These are phyloP conservation scores for Clavelina lepadiformis DNA, from an alignment of 23 tunicate species.

Conservation along the genomic window DNA sequence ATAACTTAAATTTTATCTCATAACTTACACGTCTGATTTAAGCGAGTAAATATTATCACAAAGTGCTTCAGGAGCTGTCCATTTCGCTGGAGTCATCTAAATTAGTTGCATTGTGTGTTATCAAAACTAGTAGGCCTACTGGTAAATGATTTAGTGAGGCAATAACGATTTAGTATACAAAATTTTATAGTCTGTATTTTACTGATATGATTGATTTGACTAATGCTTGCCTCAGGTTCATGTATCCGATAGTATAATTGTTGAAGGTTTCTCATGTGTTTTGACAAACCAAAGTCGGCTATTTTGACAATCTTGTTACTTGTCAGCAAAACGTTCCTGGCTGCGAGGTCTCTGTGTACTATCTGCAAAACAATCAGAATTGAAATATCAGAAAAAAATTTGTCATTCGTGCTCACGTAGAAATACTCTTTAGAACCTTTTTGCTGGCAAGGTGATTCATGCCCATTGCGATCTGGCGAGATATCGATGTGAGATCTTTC, in stretches of 20 bases:
- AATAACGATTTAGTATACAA: not conserved
- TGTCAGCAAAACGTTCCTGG: slow-evolving; percentile 65
- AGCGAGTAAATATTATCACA: slow-evolving; percentile 49
- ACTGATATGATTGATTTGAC: not conserved
- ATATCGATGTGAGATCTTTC: slow-evolving; percentile 44
- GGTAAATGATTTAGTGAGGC: not conserved
- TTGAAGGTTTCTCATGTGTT: slow-evolving; percentile 38
- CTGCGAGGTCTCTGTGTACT: slow-evolving; percentile 81
- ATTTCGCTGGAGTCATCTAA: slow-evolving; percentile 83
- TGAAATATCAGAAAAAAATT: too few species aligned
- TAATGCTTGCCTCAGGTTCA: slow-evolving; percentile 28
- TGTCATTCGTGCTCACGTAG: too few species aligned
- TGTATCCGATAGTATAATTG: slow-evolving; percentile 49
- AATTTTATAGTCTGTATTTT: not conserved
- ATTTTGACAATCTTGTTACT: slow-evolving; percentile 55
- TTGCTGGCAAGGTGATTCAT: slow-evolving; percentile 65
- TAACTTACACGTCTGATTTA: slow-evolving; percentile 83
- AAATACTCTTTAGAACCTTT: too few species aligned
- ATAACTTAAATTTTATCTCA: too few species aligned
- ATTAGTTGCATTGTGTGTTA: too few species aligned
- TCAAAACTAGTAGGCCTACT: too few species aligned
- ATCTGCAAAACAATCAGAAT: slow-evolving; percentile 36
- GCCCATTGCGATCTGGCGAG: slow-evolving; percentile 52
- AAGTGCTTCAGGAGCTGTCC: slow-evolving; percentile 92
- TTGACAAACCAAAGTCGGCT: slow-evolving; percentile 86